A percentile compares a stretch with the other conserved stretches of the same genome.
phyloP scores from a whole-genome alignment of 1,140 invertebrate genomes.

The Metaphire vulgaris region DNA sequence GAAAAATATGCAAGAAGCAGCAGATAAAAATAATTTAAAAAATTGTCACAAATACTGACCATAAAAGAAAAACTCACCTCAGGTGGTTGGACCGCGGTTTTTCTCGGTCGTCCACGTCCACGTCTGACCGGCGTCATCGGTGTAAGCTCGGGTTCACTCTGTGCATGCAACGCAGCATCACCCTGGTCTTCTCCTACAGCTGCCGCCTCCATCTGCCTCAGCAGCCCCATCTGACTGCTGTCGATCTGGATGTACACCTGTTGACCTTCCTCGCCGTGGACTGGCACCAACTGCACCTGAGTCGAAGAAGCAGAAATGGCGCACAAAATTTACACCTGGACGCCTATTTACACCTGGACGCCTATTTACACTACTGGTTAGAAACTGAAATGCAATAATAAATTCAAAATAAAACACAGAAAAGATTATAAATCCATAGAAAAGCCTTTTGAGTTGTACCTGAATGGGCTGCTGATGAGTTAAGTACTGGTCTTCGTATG shows the following conservation, averaged over 20 bases:
- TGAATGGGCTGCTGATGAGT: background rate
- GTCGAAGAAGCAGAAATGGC: too few species aligned
- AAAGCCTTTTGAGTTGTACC: too few species aligned
- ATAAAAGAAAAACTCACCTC: too few species aligned
- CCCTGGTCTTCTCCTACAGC: background rate
- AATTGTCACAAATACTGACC: too few species aligned
- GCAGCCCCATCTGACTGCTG: background rate
- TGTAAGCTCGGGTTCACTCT: background rate
- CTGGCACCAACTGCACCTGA: background rate
- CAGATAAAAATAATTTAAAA: too few species aligned
- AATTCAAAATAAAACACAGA: too few species aligned
- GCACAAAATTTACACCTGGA: too few species aligned
- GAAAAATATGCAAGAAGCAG: too few species aligned
- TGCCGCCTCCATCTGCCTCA: background rate
- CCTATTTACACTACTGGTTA: too few species aligned
- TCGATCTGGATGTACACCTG: background rate
- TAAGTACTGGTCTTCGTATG: conserved; percentile 10
- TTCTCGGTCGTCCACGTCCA: background rate
- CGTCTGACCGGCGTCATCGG: background rate
- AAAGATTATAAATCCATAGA: too few species aligned
- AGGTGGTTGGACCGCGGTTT: background rate
- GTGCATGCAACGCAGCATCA: background rate
- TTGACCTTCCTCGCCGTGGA: background rate
- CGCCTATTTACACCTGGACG: too few species aligned
- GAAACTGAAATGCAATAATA: too few species aligned